Conservation (phyloP, 2,888 invertebrate genomes). For the Tinea trinotella region DNA sequence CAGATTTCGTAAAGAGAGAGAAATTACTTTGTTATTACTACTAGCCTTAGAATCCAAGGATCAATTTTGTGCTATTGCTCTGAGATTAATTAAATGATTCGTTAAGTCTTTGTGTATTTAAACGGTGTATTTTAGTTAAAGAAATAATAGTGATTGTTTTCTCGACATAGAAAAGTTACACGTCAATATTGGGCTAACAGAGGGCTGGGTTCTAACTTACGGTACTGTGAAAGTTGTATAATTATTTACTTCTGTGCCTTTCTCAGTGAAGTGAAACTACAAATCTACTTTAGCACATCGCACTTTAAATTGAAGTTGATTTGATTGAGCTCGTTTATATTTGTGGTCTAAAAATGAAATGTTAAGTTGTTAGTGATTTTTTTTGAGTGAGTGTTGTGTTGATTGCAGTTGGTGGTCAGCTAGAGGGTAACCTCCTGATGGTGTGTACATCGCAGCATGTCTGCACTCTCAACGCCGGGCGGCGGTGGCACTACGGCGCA, state of each 20-base stretch:
- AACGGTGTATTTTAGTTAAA: background rate
- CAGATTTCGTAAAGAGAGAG: constrained; percentile 38
- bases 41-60: constrained; percentile 45
- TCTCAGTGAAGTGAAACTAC: constrained; percentile 4
- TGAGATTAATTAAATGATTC: background rate
- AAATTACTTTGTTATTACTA: constrained; percentile 64
- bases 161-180: constrained; percentile 53
- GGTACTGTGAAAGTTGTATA: constrained; percentile 55
- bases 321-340: background rate
- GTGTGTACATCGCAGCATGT: constrained; percentile 97
- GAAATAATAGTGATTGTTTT: background rate
- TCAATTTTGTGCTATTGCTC: constrained; percentile 48
- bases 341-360: background rate
- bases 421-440: constrained; percentile 76
- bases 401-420: constrained; percentile 66
- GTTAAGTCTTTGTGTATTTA: background rate
- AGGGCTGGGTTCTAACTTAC: constrained; percentile 56
- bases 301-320: background rate
- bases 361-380: background rate
- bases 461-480: constrained; percentile 92
- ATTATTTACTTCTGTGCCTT: background rate
- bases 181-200: constrained; percentile 58
- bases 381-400: constrained; percentile 22
- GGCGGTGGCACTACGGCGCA: constrained; percentile 72
- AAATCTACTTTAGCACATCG: too few species aligned